Evolutionary conservation across 2,797 vertebrate genomes (phyloP), one percentile per base, ranked within the genome.

Genomic region (Molossus molossus): DNA sequence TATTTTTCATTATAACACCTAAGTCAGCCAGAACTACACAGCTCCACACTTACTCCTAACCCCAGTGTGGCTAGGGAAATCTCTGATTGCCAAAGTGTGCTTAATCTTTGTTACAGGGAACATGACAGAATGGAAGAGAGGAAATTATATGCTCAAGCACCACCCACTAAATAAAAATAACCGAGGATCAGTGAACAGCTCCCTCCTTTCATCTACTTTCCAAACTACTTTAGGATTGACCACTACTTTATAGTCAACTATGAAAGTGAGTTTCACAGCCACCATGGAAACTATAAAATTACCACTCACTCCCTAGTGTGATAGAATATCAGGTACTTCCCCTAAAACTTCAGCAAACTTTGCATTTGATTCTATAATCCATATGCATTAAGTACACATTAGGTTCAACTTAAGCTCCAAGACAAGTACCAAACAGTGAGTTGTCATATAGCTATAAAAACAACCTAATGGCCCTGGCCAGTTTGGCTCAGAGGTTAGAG

Each of bases 331-430:
- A 25, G 33, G 10, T 50, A 21, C 69, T n/a, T 91, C 37, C 80
- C 72, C 83, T 67, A 72, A 83, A 92, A 80, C 55, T 69, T 55
- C 58, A 94, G 85, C 50, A 48, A 94, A 93, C 58, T 64, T n/a
- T 21, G 58, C 27, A 45, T 23, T 73, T 1, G 0, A 64, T 18
- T 27, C 45, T 55, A 8, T 7, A 6, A 53, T 13, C 53, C 11
- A 57, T 1, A 70, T 9, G 33, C 45, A 21, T 45, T 27, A 40
- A 40, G 23, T 50, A 23, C 73, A 29, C 15, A 60, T 53, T 50
- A 53, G 23, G 11, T 27, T 33, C 67, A 58, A 60, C 29, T 33
- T 18, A 55, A 76, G 67, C 29, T 67, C 23, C 25, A 12, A 83
- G 69, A 73, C 37, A 37, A 40, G 25, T 1, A 37, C 27, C 53